Conservation (phyloP, 2,888 invertebrate species). For the Odontothrips loti region DNA sequence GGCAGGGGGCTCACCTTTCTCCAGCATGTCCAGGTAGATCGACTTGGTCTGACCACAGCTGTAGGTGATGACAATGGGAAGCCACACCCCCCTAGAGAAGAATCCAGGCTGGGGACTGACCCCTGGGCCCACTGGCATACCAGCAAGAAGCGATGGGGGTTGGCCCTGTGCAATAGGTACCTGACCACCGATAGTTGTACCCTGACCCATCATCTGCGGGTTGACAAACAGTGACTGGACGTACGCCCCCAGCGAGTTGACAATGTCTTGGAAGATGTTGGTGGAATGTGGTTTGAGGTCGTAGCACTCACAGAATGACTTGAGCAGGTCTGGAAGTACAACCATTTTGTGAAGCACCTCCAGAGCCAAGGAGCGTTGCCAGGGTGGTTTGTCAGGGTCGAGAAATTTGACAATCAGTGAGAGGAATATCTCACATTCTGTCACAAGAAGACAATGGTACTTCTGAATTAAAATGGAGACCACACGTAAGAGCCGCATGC, state of each 20-base stretch:
- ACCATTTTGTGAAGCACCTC: conserved; percentile 95
- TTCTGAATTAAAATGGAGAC: conserved; percentile 90
- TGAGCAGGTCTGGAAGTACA: conserved; percentile 78
- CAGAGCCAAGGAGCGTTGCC: conserved; percentile 92
- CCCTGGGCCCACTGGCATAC: conserved; percentile 58
- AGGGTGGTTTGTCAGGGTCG: conserved; percentile 92
- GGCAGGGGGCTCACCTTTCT: conserved; percentile 87
- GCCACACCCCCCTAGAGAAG: conserved; percentile 86
- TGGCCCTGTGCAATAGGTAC: conserved; percentile 52
- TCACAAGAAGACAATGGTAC: conserved; percentile 86
- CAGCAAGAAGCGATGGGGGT: conserved; percentile 57
- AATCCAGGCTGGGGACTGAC: conserved; percentile 87
- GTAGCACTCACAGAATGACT: conserved; percentile 90
- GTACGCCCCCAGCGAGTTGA: conserved; percentile 87
- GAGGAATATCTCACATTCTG: conserved; percentile 97
- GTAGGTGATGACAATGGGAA: conserved; percentile 81
- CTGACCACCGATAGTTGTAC: conserved; percentile 47
- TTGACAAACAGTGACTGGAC: conserved; percentile 86
- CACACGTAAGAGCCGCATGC: conserved; percentile 87
- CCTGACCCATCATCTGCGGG: conserved; percentile 59
- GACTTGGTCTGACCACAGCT: conserved; percentile 82
- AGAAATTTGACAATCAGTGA: conserved; percentile 95
- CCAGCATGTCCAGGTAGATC: conserved; percentile 91
- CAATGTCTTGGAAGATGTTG: conserved; percentile 91
- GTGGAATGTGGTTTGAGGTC: conserved; percentile 92